Evolutionary conservation across 1,140 invertebrate genomes (phyloP).

Genomic region (Lasioglossum albipes): DNA sequence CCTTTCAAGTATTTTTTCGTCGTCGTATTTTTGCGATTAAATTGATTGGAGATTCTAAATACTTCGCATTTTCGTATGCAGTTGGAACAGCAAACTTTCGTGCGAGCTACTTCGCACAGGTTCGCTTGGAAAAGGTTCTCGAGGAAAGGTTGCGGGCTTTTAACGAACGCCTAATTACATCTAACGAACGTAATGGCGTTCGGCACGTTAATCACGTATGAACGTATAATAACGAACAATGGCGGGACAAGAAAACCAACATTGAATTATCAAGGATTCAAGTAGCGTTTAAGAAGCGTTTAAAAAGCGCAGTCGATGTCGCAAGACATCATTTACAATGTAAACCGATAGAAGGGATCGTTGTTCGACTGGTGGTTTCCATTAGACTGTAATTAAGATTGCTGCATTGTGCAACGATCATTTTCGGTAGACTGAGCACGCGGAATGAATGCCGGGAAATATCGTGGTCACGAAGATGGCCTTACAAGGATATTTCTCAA

Average conservation of each 20-base stretch:
- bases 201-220: not conserved
- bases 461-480: not conserved
- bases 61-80: too few relatives aligned
- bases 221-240: not conserved
- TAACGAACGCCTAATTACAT: not conserved
- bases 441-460: not conserved
- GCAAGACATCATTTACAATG: not conserved
- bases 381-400: slow-evolving; percentile 11
- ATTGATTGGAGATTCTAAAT: too few relatives aligned
- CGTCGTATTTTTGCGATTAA: too few relatives aligned
- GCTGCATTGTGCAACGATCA: slow-evolving; percentile 8
- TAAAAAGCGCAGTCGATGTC: not conserved
- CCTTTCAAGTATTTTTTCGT: too few relatives aligned
- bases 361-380: slow-evolving; percentile 30
- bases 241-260: not conserved
- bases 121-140: not conserved
- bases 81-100: too few relatives aligned
- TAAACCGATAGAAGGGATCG: not conserved
- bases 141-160: not conserved
- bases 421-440: slow-evolving; percentile 33
- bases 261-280: not conserved
- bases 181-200: not conserved
- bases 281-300: not conserved
- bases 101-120: not conserved
- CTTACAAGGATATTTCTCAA: not conserved